Evolutionary conservation across 2,113 vertebrate species (phyloP).

Genomic region (Pungitius pungitius): DNA sequence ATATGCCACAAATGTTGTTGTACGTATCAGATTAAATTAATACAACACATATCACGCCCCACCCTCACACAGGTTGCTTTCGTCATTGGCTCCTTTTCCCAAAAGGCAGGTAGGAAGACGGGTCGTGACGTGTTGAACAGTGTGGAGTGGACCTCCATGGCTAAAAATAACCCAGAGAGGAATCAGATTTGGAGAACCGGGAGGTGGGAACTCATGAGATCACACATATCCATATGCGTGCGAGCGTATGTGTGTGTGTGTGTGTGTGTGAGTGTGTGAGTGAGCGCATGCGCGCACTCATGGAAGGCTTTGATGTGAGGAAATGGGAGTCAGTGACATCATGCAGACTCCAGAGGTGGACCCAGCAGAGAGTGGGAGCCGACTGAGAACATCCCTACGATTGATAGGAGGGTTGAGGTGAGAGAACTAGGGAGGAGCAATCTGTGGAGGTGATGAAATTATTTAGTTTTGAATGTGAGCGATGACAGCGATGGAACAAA

Average conservation of each 20-base stretch:
- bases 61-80: neutral
- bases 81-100: conserved; percentile 20
- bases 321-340: conserved; percentile 64
- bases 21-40: neutral
- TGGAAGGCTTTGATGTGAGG: conserved; percentile 42
- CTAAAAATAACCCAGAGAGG: conserved; percentile 76
- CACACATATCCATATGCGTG: conserved; percentile 53
- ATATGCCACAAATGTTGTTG: neutral
- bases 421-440: conserved; percentile 8
- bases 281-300: conserved; percentile 3
- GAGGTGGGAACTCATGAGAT: conserved; percentile 78
- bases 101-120: conserved; percentile 50
- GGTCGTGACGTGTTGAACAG: conserved; percentile 63
- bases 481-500: conserved; percentile 1
- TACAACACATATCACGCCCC: neutral
- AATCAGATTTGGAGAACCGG: conserved; percentile 73
- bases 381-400: conserved; percentile 25
- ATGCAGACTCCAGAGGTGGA: conserved; percentile 54
- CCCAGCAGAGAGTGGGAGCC: conserved; percentile 48
- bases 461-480: conserved; percentile 4
- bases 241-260: conserved; percentile 14
- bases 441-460: conserved; percentile 1
- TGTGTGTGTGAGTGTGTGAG: conserved; percentile 8
- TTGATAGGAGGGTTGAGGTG: conserved; percentile 33
- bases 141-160: conserved; percentile 52